phyloP scores from a whole-genome alignment of 37 sponge, comb jelly and placozoan genomes.

The Mnemiopsis leidyi region DNA sequence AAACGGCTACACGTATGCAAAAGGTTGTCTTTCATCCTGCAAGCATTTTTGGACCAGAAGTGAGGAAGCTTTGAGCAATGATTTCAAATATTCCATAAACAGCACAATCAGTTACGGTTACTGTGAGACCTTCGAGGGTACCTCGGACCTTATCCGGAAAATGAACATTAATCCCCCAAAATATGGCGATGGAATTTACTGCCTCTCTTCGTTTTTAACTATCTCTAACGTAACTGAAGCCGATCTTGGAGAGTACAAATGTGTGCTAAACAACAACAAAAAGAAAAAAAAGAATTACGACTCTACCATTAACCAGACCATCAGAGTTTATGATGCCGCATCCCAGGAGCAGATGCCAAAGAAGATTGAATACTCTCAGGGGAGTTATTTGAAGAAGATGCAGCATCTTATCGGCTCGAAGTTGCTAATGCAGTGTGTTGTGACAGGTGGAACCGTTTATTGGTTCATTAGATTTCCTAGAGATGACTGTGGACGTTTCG shows the following conservation, averaged over 20 bases:
- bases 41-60: conserved; percentile 1
- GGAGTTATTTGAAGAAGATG: neutral
- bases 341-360: no score
- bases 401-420: neutral
- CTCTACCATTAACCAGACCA: neutral
- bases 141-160: neutral
- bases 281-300: neutral
- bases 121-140: conserved; percentile 40
- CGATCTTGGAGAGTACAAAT: conserved; percentile 15
- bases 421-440: conserved; percentile 18
- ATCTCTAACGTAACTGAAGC: neutral
- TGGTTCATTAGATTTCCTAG: neutral
- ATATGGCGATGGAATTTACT: neutral
- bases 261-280: neutral
- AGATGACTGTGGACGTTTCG: neutral
- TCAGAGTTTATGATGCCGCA: neutral
- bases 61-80: neutral
- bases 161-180: neutral
- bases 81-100: neutral
- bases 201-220: neutral
- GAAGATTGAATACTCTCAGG: neutral
- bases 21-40: no score
- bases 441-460: neutral
- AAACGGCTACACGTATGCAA: neutral
- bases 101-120: neutral